Base-by-base conservation (phyloP, 2,113 vertebrate species). In the Callorhinus ursinus region DNA sequence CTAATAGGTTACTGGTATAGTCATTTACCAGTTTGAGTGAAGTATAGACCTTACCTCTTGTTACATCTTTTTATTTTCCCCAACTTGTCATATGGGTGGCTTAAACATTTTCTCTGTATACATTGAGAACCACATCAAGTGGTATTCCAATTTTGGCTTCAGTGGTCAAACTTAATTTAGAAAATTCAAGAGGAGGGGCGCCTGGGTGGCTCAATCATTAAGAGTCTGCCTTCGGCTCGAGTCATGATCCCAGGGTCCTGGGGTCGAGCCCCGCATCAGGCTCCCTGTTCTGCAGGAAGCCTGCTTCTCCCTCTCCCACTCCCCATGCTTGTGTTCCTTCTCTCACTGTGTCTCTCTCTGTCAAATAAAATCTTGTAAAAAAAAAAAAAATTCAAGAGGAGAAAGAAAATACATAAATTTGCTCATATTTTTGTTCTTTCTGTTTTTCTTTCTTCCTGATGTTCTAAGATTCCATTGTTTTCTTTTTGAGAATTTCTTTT, bases 141-240 rank as follows among this genome's bases (percentile, higher is more conserved):
- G 11, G 42, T 28, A 7, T 36, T 81, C 46, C 31, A 72, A 71
- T 89, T 94, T 94, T 82, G 65, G 53, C 55, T 82, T 51, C 67
- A 82, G 53, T 81, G 53, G 85, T 80, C 85, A 82, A 61, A 22
- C 39, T 88, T 69, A 61, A 88, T 88, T 88, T 94, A 94, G 84
- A 88, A 88, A 88, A 39, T 36, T 51, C 24, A 61, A 72, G 84
- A 55, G 39, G 42, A 94, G 33, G 46, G 46, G 46, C 46, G 8
- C 46, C 46, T 46, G 46, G 46, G 7, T 46, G 46, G 46, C 46
- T 9, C 46, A 46, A 8, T 46, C 8, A 7, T 46, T 46, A 46
- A 46, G 46, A 7, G 46, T 46, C 46, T 46, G 46, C 46, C 46
- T 46, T 46, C 1, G 7, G 46, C 46, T 46, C 46, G 8, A 7